Evolutionary conservation across 2,888 invertebrate species (phyloP), one percentile per base, ranked within the genome.

Genomic region (Acanthococcus lagerstroemiae): DNA sequence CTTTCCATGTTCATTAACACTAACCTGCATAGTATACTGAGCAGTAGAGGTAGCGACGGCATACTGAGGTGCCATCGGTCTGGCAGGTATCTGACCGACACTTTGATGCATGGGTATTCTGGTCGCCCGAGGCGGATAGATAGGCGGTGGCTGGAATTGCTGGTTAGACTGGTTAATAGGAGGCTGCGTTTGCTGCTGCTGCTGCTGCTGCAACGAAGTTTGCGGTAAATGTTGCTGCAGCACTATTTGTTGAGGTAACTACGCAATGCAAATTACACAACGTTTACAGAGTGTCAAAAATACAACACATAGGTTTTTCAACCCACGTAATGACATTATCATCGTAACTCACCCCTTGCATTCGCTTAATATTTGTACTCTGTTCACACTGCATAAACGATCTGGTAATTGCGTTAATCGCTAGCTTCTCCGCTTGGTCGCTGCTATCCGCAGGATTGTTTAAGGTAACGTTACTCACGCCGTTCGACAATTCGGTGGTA

Each of bases 321-420:
- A 48, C 7, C 5, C 7, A 17, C n/a, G 7, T 6, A 15, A 48
- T n/a, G 17, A 12, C 7, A 48, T 48, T 48, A 17, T 48, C 7
- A 48, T 48, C 1, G n/a, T 24, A 7, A 50, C 57, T 45, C 37
- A 66, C 66, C 9, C 45, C 30, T 44, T 22, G 30, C 22, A 50
- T 57, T 27, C 26, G 12, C 12, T 50, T 30, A 46, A 44, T 46
- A 17, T 44, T 48, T 17, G 65, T 48, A 44, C 37, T 17, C 22
- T 83, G 82, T 76, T 90, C 90, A 74, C 84, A 87, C 73, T 85
- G 87, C 93, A 95, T 95, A 73, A 95, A 80, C 72, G 88, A 89
- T 75, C 90, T 87, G 74, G 91, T 89, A 73, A 95, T 95, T 55
- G 87, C 90, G 74, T 86, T 89, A 69, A 95, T 95, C 69, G 88